A percentile compares a stretch with the other conserved stretches of the same genome.
These are phyloP conservation scores for Margarornis squamiger DNA, from an alignment of 2,797 vertebrate species.

Conservation along the genomic window DNA sequence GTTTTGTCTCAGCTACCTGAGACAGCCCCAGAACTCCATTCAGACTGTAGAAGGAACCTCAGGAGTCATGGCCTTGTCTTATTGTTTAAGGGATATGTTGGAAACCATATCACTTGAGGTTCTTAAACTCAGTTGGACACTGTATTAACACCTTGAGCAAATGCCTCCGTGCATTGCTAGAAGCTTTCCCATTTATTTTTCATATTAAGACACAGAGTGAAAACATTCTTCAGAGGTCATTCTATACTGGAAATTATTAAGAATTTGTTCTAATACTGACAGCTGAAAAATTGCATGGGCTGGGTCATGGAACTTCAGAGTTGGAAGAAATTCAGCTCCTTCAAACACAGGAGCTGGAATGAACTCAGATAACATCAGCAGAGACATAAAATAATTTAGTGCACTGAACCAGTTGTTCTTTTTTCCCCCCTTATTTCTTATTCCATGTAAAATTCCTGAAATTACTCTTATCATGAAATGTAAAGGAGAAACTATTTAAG, in stretches of 20 bases:
- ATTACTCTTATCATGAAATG: not conserved
- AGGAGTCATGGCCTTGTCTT: not conserved
- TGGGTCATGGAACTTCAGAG: not conserved
- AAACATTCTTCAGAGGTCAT: conserved; percentile 19
- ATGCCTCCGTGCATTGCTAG: not conserved
- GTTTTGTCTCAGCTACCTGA: not conserved
- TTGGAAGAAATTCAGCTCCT: conserved; percentile 1
- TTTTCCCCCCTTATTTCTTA: not conserved
- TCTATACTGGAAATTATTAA: not conserved
- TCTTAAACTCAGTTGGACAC: not conserved
- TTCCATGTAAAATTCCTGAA: not conserved
- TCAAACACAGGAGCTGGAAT: not conserved
- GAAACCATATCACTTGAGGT: not conserved
- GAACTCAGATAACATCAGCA: not conserved
- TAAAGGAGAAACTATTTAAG: not conserved
- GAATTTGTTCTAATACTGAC: not conserved
- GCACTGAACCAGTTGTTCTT: not conserved
- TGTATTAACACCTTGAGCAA: not conserved
- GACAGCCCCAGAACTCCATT: not conserved
- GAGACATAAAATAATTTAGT: not conserved
- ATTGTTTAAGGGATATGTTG: not conserved
- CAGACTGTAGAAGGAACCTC: not conserved
- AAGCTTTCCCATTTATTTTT: conserved; percentile 9
- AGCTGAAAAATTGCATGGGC: conserved; percentile 7
- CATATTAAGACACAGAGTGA: not conserved